Evolutionary conservation across 1,140 invertebrate genomes (phyloP).

Genomic region (Drosophila gunungcola): DNA sequence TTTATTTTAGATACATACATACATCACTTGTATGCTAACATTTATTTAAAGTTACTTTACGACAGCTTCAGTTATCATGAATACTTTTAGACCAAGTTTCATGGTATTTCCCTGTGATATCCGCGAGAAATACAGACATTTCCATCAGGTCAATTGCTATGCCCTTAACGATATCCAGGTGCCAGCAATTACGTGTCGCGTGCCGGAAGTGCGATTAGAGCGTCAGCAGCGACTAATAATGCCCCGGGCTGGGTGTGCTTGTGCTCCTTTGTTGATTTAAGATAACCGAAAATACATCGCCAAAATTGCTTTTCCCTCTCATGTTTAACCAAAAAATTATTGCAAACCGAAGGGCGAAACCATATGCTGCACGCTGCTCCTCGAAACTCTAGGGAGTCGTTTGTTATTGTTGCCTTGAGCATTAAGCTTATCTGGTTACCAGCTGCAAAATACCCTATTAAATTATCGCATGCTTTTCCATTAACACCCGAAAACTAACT

Average conservation of each 20-base stretch:
- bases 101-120: background rate
- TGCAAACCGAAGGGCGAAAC: constrained; percentile 38
- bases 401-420: constrained; percentile 63
- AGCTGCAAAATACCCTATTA: constrained; percentile 48
- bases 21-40: background rate
- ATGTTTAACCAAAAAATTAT: constrained; percentile 69
- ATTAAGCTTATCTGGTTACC: constrained; percentile 55
- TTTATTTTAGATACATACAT: no score
- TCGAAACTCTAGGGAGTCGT: constrained; percentile 59
- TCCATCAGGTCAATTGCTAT: constrained; percentile 2
- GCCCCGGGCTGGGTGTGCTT: constrained; percentile 9
- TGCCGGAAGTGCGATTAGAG: constrained; percentile 54
- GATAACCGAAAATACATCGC: constrained; percentile 34
- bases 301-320: constrained; percentile 49
- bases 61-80: no score
- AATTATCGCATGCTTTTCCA: constrained; percentile 54
- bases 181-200: constrained; percentile 49
- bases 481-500: constrained; percentile 52
- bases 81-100: background rate
- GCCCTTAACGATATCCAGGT: constrained; percentile 25
- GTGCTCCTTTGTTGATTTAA: constrained; percentile 49
- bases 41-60: no score
- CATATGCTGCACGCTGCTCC: constrained; percentile 26
- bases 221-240: constrained; percentile 50
- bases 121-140: background rate